phyloP scores from a whole-genome alignment of 2,797 vertebrate species.

The Clarias fuscus region DNA sequence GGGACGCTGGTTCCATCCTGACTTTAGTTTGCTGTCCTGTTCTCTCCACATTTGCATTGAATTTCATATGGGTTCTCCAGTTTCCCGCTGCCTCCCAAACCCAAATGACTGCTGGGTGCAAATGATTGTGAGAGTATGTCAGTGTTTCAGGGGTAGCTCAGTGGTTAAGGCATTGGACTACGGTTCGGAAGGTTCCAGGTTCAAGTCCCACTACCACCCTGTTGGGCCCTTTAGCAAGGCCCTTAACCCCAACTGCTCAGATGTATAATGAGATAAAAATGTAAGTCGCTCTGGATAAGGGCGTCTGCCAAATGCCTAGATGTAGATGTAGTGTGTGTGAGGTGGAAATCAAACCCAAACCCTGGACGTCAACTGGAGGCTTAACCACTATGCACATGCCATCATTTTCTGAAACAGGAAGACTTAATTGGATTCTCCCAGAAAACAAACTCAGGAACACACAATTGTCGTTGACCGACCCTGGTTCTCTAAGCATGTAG shows the following conservation, averaged over 20 bases:
- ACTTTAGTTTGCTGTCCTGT: background rate
- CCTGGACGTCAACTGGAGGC: too few species aligned
- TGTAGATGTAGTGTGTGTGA: too few species aligned
- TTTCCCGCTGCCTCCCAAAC: background rate
- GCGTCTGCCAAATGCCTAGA: too few species aligned
- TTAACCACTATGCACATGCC: too few species aligned
- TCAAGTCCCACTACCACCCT: too few species aligned
- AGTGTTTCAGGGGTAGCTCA: too few species aligned
- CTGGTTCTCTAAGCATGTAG: background rate
- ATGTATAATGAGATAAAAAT: too few species aligned
- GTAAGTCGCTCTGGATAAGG: too few species aligned
- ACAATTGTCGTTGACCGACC: background rate
- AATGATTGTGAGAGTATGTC: background rate
- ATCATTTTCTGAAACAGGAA: background rate
- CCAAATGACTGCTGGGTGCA: background rate
- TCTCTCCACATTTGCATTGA: background rate
- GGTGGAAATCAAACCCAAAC: background rate
- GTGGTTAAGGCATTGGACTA: too few species aligned
- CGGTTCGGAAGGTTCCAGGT: too few species aligned
- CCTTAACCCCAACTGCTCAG: too few species aligned
- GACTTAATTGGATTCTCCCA: background rate
- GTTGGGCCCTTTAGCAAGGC: too few species aligned
- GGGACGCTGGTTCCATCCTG: background rate
- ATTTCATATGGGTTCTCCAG: background rate
- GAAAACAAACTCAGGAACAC: background rate